Evolutionary conservation across 2,113 vertebrate genomes (phyloP).

Genomic region (Hydropotes inermis): DNA sequence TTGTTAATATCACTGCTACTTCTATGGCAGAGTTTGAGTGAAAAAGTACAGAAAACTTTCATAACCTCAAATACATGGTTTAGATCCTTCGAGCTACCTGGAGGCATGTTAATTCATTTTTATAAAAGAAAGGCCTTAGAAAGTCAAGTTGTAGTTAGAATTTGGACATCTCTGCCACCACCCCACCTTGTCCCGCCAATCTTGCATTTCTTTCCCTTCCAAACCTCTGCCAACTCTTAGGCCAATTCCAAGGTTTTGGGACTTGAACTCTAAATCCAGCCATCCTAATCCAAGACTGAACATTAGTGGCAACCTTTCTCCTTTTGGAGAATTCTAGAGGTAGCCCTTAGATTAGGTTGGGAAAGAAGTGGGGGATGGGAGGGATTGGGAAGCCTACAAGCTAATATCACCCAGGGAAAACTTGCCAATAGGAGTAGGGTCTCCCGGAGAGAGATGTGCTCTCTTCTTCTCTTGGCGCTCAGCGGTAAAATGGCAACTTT

Average conservation of each 20-base stretch:
- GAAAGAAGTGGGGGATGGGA: not conserved
- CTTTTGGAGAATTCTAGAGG: not conserved
- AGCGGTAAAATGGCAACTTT: slow-evolving; percentile 90
- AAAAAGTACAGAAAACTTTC: not conserved
- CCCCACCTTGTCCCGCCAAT: accelerated
- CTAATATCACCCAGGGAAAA: slow-evolving; percentile 83
- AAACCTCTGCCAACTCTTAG: not conserved
- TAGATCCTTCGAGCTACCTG: not conserved
- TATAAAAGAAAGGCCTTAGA: not conserved
- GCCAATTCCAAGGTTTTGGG: not conserved
- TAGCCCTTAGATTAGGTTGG: not conserved
- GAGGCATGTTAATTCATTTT: not conserved
- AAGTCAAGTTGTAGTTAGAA: not conserved
- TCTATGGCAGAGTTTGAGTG: not conserved
- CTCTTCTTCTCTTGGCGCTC: slow-evolving; percentile 87
- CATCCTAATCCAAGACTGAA: not conserved
- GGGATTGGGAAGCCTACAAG: not conserved
- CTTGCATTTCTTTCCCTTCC: not conserved
- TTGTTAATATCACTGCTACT: not conserved
- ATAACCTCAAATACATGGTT: not conserved
- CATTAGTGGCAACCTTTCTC: not conserved
- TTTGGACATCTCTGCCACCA: not conserved
- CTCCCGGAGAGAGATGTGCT: slow-evolving; percentile 83
- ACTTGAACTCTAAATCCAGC: not conserved
- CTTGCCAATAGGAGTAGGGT: slow-evolving; percentile 90